These are phyloP conservation scores for Luscinia luscinia DNA, from an alignment of 2,797 vertebrate species.

Conservation along the genomic window DNA sequence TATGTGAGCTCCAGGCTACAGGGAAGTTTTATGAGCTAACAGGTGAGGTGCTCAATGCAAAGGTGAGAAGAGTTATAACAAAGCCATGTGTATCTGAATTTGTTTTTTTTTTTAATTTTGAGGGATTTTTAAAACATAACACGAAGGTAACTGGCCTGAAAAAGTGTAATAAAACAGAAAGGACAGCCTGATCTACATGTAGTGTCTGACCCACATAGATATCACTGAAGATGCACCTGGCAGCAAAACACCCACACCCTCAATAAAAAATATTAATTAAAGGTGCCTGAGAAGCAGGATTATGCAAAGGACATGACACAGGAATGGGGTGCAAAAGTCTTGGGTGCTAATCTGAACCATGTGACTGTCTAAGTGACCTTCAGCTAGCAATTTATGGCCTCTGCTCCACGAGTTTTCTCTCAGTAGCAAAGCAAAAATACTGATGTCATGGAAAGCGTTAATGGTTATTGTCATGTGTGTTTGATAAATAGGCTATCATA, in stretches of 20 bases:
- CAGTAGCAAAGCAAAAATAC: background rate
- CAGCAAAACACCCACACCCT: background rate
- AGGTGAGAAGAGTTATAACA: background rate
- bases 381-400: background rate
- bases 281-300: background rate
- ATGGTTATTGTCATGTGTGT: background rate
- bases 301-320: background rate
- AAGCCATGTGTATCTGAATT: background rate
- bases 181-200: background rate
- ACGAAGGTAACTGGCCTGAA: background rate
- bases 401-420: background rate
- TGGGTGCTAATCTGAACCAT: background rate
- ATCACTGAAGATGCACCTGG: background rate
- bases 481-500: background rate
- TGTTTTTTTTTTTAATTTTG: background rate
- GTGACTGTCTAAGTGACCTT: background rate
- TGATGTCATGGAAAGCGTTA: background rate
- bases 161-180: background rate
- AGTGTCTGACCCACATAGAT: background rate
- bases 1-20: background rate
- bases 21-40: background rate
- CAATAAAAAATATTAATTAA: background rate
- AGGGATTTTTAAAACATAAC: background rate
- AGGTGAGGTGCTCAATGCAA: background rate
- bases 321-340: background rate